Evolutionary conservation across 2,797 vertebrate species (phyloP), one percentile per base, ranked within the genome.

Genomic region (Gymnodraco acuticeps): DNA sequence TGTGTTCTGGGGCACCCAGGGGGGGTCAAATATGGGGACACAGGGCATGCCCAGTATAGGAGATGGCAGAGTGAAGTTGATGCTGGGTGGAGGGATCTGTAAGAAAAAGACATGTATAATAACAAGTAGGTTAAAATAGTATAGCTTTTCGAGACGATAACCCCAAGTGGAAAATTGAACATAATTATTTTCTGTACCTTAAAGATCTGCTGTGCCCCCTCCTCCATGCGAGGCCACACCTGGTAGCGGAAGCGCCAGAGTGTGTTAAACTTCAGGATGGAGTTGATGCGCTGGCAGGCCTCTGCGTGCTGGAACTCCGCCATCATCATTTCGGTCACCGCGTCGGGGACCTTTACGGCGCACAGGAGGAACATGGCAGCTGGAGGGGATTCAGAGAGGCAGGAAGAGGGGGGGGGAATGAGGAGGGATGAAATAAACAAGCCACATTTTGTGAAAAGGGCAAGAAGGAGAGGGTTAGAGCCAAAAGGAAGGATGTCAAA

Each of bases 211-310:
- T 99, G 98, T 16, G 98, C 98, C 64, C 98, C 98, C 75, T 99
- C 98, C 87, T 99, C 98, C 98, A 99, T 99, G 66, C 98, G 96
- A 27, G 98, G 98, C 98, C 98, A 99, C 81, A 99, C 98, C 91
- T 99, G 98, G 73, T 99, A 99, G 43, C 98, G 96, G 91, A 99
- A 99, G 58, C 98, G 96, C 98, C 98, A 99, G 79, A 99, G 96
- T 0, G 97, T 99, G 92, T 99, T 96, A 82, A 99, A 99, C 88
- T 99, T 99, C 48, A 99, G 95, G 83, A 99, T 93, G 0, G 98
- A 98, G 66, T 98, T 99, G 81, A 99, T 95, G 58, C 98, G 96
- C 89, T 99, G 98, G 80, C 96, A 96, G 0, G 97, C 96, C 87
- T 99, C 98, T n/a, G 96, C 96, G 81, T 99, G 98, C 88, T 99